Conservation (phyloP, 2,797 vertebrate species). For the Neomorphus geoffroyi region DNA sequence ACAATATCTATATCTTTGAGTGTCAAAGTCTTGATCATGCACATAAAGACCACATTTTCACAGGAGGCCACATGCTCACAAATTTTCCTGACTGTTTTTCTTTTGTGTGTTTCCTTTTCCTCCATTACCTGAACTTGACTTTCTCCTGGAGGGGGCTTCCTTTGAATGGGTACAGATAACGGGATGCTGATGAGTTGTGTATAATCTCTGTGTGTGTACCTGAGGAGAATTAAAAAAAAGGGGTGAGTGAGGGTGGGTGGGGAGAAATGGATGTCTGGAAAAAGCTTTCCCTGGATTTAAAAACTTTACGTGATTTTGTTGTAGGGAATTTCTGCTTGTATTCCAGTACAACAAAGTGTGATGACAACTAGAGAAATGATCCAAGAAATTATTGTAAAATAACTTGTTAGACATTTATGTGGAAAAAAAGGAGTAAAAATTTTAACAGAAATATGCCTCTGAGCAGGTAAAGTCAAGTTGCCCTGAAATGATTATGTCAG, state of each 20-base stretch:
- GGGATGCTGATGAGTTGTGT: neutral
- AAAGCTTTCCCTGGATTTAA: neutral
- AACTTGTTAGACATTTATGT: neutral
- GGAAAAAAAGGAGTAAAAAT: neutral
- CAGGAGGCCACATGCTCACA: neutral
- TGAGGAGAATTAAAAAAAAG: too few relatives aligned
- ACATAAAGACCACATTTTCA: neutral
- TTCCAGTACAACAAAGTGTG: neutral
- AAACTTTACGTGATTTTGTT: neutral
- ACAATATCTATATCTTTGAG: neutral
- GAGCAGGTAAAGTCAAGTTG: neutral
- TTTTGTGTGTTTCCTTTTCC: neutral
- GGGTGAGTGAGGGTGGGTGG: too few relatives aligned
- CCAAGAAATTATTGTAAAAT: neutral
- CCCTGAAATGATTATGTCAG: neutral
- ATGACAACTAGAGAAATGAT: neutral
- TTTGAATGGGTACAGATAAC: neutral
- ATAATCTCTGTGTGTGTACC: too few relatives aligned
- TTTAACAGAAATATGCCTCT: neutral
- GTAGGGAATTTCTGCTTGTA: neutral
- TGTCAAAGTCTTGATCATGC: neutral
- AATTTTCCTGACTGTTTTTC: rapidly evolving
- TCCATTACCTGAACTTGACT: neutral
- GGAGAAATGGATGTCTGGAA: neutral
- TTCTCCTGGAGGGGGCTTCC: neutral